Evolutionary conservation across 2,113 vertebrate species (phyloP).

Genomic region (Pedetes capensis): DNA sequence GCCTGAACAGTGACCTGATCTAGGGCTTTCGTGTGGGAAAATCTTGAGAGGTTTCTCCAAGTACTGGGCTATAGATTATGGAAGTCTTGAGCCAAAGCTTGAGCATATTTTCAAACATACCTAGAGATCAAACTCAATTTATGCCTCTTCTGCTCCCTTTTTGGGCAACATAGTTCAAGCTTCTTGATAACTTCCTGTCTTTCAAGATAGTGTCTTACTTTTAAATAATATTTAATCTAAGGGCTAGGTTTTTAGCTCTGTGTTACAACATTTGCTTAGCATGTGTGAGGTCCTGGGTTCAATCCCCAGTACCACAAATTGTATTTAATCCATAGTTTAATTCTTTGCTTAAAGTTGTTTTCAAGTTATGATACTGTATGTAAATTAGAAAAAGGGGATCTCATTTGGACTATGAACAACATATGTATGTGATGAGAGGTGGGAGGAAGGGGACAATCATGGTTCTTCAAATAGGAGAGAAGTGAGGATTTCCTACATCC

Average conservation of each 20-base stretch:
- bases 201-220: conserved; percentile 10
- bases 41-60: neutral
- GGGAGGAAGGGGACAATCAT: neutral
- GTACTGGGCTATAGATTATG: neutral
- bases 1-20: neutral
- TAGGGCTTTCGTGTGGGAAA: neutral
- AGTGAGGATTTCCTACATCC: neutral
- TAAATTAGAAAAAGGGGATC: neutral
- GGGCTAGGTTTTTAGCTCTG: neutral
- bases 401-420: neutral
- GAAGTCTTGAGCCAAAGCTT: neutral
- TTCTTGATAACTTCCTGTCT: conserved; percentile 20
- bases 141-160: neutral
- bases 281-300: neutral
- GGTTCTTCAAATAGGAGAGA: neutral
- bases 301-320: too few species aligned
- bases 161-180: neutral
- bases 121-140: neutral
- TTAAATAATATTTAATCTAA: neutral
- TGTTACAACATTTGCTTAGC: neutral
- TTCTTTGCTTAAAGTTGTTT: neutral
- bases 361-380: neutral
- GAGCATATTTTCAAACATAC: conserved; percentile 14
- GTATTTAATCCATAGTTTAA: neutral
- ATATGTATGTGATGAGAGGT: neutral